A percentile compares a stretch with the other conserved stretches of the same genome.
Evolutionary conservation across 2,888 invertebrate genomes (phyloP).

Genomic region (Melinopterus prodromus): DNA sequence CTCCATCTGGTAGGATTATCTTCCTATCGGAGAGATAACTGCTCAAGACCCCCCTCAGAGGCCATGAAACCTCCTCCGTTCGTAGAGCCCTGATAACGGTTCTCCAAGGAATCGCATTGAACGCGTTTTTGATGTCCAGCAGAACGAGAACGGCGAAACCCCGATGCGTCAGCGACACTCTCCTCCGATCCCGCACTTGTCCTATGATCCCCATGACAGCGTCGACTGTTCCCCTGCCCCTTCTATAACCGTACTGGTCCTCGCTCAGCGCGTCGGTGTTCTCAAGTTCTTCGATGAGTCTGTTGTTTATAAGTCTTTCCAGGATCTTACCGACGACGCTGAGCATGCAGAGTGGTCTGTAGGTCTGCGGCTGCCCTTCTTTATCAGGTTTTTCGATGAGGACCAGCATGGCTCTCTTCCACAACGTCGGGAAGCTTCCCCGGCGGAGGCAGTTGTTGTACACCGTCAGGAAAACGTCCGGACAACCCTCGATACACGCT

Average conservation of each 20-base stretch:
- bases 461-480: not conserved
- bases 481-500: not conserved
- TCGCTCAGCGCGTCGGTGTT: not conserved
- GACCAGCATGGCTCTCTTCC: too few relatives aligned
- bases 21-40: not conserved
- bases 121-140: too few relatives aligned
- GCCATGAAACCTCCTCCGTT: too few relatives aligned
- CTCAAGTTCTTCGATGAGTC: not conserved
- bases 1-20: too few relatives aligned
- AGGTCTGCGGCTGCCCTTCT: not conserved
- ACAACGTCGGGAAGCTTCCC: not conserved
- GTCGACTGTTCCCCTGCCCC: not conserved
- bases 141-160: too few relatives aligned
- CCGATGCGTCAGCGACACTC: too few relatives aligned
- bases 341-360: not conserved
- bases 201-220: not conserved
- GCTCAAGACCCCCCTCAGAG: not conserved
- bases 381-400: slow-evolving; percentile 16
- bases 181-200: too few relatives aligned
- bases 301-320: slow-evolving; percentile 6
- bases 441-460: not conserved
- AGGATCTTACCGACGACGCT: not conserved
- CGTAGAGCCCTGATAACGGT: too few relatives aligned
- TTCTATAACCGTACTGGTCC: not conserved
- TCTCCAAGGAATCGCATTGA: too few relatives aligned